These are phyloP conservation scores for Tympanoctomys barrerae DNA, from an alignment of 2,797 vertebrate genomes.

Conservation along the genomic window DNA sequence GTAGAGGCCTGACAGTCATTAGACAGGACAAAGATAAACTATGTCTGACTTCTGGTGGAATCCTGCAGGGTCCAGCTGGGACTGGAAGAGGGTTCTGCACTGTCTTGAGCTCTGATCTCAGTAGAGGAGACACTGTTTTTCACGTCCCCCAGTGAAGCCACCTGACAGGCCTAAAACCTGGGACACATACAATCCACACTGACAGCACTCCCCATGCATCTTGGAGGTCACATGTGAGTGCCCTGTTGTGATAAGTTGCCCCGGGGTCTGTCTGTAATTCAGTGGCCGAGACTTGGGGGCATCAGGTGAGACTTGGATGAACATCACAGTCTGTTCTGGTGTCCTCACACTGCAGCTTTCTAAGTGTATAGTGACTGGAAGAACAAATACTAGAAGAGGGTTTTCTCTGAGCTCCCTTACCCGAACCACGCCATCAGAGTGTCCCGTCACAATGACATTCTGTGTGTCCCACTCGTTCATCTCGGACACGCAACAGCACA, in stretches of 20 bases:
- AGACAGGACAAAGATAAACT: not conserved
- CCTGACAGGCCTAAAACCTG: not conserved
- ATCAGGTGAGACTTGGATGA: rapidly evolving
- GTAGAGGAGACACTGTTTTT: not conserved
- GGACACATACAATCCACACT: no score
- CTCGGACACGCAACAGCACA: slow-evolving; percentile 98
- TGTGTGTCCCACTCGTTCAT: slow-evolving; percentile 99
- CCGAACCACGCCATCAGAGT: slow-evolving; percentile 97
- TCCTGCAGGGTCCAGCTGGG: not conserved
- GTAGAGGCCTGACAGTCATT: not conserved
- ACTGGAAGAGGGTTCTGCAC: no score
- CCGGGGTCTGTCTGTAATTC: not conserved
- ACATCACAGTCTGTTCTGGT: not conserved
- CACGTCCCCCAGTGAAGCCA: not conserved
- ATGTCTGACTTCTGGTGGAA: not conserved
- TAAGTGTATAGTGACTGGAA: no score
- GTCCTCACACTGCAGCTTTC: not conserved
- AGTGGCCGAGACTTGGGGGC: no score
- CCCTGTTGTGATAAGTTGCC: not conserved
- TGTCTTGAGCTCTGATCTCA: not conserved
- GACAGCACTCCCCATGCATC: not conserved
- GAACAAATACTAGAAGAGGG: no score
- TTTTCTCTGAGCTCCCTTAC: slow-evolving; percentile 86
- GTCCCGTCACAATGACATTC: slow-evolving; percentile 98
- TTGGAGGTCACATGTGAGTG: not conserved